Evolutionary conservation across 2,797 vertebrate genomes (phyloP).

Genomic region (Thripadectes ignobilis): DNA sequence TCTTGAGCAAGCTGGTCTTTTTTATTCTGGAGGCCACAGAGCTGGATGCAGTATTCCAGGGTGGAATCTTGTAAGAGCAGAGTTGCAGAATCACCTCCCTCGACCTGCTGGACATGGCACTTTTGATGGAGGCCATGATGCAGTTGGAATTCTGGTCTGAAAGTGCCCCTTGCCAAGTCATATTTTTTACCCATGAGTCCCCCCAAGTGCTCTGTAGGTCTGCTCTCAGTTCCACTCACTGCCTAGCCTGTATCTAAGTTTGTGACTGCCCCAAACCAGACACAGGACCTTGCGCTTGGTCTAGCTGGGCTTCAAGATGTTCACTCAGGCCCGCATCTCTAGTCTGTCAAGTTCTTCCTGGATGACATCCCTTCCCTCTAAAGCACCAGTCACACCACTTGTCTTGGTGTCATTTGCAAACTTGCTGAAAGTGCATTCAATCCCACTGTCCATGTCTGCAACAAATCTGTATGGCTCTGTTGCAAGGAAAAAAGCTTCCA

Average conservation of each 20-base stretch:
- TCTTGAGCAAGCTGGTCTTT: not conserved
- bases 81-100: not conserved
- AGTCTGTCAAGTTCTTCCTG: not conserved
- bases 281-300: not conserved
- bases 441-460: no score
- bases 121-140: not conserved
- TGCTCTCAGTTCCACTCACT: not conserved
- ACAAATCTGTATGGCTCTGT: not conserved
- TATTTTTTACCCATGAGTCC: not conserved
- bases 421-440: not conserved
- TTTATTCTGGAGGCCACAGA: not conserved
- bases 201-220: fast-evolving
- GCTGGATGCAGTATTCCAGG: not conserved
- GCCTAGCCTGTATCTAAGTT: not conserved
- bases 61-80: fast-evolving
- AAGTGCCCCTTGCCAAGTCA: fast-evolving
- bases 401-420: not conserved
- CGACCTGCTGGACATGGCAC: fast-evolving
- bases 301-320: not conserved
- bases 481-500: not conserved
- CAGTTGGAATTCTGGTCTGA: not conserved
- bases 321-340: not conserved
- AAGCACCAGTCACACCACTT: not conserved
- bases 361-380: not conserved
- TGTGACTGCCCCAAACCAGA: not conserved